These are phyloP conservation scores for Jordanella pulchra DNA, from an alignment of 2,797 vertebrate species.

Conservation along the genomic window DNA sequence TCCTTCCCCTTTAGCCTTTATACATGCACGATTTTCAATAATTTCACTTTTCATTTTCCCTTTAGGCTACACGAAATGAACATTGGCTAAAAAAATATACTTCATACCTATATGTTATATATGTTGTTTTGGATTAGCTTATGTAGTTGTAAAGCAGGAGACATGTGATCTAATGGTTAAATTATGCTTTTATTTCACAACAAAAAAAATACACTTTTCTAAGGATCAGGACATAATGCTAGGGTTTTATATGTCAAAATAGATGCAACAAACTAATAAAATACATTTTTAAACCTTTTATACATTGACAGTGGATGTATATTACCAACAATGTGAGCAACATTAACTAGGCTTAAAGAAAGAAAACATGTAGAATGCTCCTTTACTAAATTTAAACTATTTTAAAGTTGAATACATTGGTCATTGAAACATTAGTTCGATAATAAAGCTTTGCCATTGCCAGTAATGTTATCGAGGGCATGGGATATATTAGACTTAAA, in stretches of 20 bases:
- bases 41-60: background rate
- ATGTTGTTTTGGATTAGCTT: too few species aligned
- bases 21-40: background rate
- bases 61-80: background rate
- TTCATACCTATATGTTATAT: too few species aligned
- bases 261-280: background rate
- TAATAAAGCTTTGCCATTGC: background rate
- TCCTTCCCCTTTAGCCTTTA: background rate
- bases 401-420: background rate
- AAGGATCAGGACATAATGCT: background rate
- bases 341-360: too few species aligned
- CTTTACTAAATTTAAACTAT: background rate
- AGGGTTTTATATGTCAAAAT: background rate
- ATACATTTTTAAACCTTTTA: background rate
- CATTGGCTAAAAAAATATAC: background rate
- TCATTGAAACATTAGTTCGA: background rate
- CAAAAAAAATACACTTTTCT: background rate
- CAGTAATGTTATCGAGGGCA: background rate
- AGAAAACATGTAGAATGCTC: too few species aligned
- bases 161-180: background rate
- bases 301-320: background rate
- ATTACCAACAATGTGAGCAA: background rate
- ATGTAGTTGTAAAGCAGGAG: background rate
- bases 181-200: slow-evolving; percentile 1
- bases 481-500: background rate